These are phyloP conservation scores for Trogon surrucura DNA, from an alignment of 2,113 vertebrate species.

Conservation along the genomic window DNA sequence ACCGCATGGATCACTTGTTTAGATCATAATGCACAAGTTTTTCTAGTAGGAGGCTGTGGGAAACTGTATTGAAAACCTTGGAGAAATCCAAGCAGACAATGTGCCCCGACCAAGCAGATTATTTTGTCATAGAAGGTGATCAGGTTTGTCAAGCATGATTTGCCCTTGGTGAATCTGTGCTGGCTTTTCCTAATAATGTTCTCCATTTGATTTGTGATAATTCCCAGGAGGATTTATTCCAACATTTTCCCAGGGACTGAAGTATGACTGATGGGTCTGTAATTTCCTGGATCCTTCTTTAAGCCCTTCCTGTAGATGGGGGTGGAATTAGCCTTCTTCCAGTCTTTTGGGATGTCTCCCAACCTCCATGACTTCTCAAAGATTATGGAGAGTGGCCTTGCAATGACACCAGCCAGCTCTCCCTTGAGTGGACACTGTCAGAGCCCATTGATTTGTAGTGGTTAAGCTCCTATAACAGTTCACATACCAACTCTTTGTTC, in stretches of 20 bases:
- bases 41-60: background rate
- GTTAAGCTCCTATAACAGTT: background rate
- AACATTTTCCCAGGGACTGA: background rate
- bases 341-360: background rate
- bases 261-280: background rate
- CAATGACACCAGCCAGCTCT: background rate
- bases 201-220: background rate
- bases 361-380: background rate
- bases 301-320: background rate
- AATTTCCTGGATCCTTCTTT: background rate
- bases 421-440: no score
- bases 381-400: background rate
- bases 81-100: background rate
- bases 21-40: rapidly evolving
- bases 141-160: background rate
- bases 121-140: background rate
- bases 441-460: background rate
- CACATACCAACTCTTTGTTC: background rate
- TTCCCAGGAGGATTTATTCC: background rate
- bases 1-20: background rate
- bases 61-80: background rate
- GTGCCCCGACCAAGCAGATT: rapidly evolving
- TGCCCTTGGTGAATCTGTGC: background rate
- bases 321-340: background rate
- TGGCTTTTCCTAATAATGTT: background rate